phyloP scores from a whole-genome alignment of 2,797 vertebrate species.

The Clamator glandarius region DNA sequence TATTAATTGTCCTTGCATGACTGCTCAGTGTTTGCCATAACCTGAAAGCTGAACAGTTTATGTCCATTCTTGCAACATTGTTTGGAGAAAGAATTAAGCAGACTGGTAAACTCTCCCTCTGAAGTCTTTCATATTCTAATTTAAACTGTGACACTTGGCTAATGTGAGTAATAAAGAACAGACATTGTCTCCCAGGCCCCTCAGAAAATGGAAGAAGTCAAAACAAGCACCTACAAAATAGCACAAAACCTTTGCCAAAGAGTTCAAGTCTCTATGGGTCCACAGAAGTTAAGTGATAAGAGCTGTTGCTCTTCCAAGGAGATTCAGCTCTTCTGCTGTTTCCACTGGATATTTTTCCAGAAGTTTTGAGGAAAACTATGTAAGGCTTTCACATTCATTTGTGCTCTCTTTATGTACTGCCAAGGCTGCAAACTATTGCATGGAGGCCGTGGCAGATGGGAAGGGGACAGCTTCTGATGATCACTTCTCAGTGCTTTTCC shows the following conservation, averaged over 20 bases:
- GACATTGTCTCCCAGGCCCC: not conserved
- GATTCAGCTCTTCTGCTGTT: not conserved
- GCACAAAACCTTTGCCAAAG: not conserved
- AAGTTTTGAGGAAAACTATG: not conserved
- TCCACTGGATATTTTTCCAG: not conserved
- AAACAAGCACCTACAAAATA: not conserved
- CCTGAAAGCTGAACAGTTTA: too few species aligned
- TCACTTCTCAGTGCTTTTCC: not conserved
- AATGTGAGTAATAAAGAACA: not conserved
- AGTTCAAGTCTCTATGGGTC: not conserved
- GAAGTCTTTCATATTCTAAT: too few species aligned
- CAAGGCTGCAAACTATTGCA: not conserved
- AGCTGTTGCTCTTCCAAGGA: not conserved
- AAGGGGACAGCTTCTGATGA: not conserved
- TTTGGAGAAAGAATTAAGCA: too few species aligned
- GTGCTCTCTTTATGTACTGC: not conserved
- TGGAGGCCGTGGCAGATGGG: too few species aligned
- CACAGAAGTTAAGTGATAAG: not conserved
- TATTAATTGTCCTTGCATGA: too few species aligned
- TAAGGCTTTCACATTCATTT: not conserved
- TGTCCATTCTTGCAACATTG: too few species aligned
- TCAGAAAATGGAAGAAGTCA: not conserved
- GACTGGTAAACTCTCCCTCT: too few species aligned
- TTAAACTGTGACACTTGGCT: not conserved
- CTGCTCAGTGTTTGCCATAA: too few species aligned